phyloP scores from a whole-genome alignment of 2,797 vertebrate species.

The Scolopax bukidnonensis region DNA sequence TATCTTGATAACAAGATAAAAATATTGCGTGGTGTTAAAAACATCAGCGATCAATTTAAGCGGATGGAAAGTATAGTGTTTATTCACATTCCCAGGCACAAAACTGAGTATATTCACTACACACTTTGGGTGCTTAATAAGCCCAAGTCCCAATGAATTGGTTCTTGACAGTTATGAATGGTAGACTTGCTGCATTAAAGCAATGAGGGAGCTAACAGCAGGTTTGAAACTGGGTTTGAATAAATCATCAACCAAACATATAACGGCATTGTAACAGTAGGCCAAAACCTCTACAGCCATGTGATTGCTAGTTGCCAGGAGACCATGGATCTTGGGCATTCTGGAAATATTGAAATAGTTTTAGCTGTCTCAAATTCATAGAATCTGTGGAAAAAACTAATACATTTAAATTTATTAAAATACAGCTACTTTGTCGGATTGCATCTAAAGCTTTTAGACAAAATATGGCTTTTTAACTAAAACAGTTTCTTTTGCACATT shows the following conservation, averaged over 20 bases:
- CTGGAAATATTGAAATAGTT: slow-evolving; percentile 74
- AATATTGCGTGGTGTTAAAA: slow-evolving; percentile 40
- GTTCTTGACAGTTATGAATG: slow-evolving; percentile 88
- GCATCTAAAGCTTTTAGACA: slow-evolving; percentile 48
- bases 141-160: slow-evolving; percentile 78
- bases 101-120: slow-evolving; percentile 39
- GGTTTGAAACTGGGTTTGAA: slow-evolving; percentile 80
- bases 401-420: slow-evolving; percentile 69
- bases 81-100: slow-evolving; percentile 38
- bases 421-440: slow-evolving; percentile 48
- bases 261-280: slow-evolving; percentile 68
- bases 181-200: slow-evolving; percentile 80
- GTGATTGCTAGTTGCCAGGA: slow-evolving; percentile 79
- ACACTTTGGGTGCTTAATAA: slow-evolving; percentile 83
- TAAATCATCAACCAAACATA: slow-evolving; percentile 82
- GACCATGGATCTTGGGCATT: slow-evolving; percentile 70
- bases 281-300: slow-evolving; percentile 72
- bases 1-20: slow-evolving; percentile 62
- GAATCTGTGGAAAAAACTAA: slow-evolving; percentile 61
- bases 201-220: slow-evolving; percentile 79
- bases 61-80: slow-evolving; percentile 1
- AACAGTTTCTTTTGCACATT: slow-evolving; percentile 17
- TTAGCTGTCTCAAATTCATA: slow-evolving; percentile 72
- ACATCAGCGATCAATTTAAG: slow-evolving; percentile 20
- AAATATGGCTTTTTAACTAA: slow-evolving; percentile 49